Percentiles rank a stretch among this genome's conserved stretches.
Evolutionary conservation across 2,113 vertebrate species (phyloP).

Genomic region (Ramphastos sulfuratus): DNA sequence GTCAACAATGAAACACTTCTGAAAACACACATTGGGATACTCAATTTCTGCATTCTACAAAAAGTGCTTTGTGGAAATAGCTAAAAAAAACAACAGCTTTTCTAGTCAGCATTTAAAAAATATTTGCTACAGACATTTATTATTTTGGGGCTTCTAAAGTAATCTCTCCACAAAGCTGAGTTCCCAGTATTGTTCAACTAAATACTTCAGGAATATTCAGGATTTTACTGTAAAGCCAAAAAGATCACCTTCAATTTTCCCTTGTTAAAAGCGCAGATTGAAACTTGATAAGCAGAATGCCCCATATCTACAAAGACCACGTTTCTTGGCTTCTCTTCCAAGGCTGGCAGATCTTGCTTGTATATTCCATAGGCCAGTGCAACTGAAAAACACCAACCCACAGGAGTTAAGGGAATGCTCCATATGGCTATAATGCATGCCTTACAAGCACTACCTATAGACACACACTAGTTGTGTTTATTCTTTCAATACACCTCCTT

Average conservation of each 20-base stretch:
- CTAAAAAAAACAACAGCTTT: background rate
- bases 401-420: background rate
- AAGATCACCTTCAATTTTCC: constrained; percentile 91
- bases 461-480: fast-evolving
- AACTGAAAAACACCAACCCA: constrained; percentile 75
- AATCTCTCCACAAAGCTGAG: background rate
- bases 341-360: constrained; percentile 91
- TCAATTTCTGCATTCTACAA: background rate
- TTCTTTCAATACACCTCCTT: background rate
- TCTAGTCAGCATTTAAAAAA: background rate
- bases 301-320: constrained; percentile 96
- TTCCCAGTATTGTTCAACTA: background rate
- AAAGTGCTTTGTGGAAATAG: background rate
- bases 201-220: background rate
- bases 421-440: background rate
- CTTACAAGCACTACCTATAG: background rate
- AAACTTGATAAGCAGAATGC: constrained; percentile 94
- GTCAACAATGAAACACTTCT: background rate
- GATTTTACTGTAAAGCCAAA: background rate
- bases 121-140: background rate
- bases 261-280: constrained; percentile 93
- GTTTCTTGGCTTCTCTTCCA: constrained; percentile 93
- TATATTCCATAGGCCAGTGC: constrained; percentile 97
- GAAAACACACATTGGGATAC: background rate
- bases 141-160: background rate